These are phyloP conservation scores for Sporophila hypoxantha DNA, from an alignment of 2,113 vertebrate genomes.

Conservation along the genomic window DNA sequence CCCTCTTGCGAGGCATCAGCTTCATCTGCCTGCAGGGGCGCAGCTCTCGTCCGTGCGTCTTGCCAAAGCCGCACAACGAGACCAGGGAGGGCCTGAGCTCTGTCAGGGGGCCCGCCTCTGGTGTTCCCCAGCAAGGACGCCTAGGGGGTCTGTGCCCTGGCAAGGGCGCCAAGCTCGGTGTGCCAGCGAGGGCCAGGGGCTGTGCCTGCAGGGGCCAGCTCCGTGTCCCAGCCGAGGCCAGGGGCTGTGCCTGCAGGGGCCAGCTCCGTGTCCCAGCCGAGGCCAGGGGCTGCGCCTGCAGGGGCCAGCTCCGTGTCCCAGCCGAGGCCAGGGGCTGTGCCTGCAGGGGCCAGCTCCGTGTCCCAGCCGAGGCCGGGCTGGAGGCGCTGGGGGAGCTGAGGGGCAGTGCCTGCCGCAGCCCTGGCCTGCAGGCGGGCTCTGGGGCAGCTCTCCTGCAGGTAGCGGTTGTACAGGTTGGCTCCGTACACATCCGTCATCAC, in stretches of 20 bases:
- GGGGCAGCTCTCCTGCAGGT: constrained; percentile 66
- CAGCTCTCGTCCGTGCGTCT: no score
- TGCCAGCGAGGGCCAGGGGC: constrained; percentile 33
- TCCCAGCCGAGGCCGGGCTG: constrained; percentile 70
- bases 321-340: constrained; percentile 49
- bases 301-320: background rate
- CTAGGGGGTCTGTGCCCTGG: no score
- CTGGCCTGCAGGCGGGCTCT: constrained; percentile 42
- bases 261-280: constrained; percentile 73
- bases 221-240: constrained; percentile 70
- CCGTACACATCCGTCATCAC: constrained; percentile 87
- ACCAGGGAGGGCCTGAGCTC: no score
- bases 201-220: constrained; percentile 45
- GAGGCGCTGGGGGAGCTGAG: constrained; percentile 55
- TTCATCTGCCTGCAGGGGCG: no score
- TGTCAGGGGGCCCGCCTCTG: no score
- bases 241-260: constrained; percentile 52
- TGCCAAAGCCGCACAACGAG: no score
- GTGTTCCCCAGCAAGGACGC: no score
- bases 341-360: constrained; percentile 52
- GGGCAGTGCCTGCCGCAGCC: background rate
- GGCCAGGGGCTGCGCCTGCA: constrained; percentile 52
- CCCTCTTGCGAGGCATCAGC: no score
- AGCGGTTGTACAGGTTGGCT: constrained; percentile 86
- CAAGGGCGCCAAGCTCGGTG: background rate